Evolutionary conservation across 2,797 vertebrate genomes (phyloP).

Genomic region (Sebastes vulpes): DNA sequence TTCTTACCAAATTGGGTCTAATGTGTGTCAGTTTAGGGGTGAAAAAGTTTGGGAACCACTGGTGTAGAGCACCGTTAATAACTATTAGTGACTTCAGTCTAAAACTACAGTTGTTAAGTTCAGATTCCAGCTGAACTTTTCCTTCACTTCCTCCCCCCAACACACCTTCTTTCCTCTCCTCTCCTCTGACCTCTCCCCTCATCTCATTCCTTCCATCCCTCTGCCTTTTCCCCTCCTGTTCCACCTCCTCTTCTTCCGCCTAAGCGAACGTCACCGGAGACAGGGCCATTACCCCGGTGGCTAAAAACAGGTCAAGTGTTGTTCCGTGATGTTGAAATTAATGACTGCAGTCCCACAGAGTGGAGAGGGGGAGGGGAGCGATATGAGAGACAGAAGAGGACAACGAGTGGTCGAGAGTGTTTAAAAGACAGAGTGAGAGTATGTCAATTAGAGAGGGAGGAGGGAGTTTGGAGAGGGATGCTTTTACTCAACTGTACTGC

Average conservation of each 20-base stretch:
- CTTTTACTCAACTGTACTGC: conserved; percentile 14
- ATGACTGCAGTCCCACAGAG: conserved; percentile 49
- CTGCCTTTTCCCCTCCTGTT: not conserved
- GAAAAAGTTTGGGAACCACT: too few relatives aligned
- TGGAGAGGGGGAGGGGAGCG: not conserved
- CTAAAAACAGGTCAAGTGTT: conserved; percentile 71
- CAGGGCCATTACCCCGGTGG: conserved; percentile 27
- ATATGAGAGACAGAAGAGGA: conserved; percentile 23
- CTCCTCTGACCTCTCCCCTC: not conserved
- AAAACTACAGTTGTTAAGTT: not conserved
- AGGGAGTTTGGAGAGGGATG: conserved; percentile 30
- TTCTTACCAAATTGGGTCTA: too few relatives aligned
- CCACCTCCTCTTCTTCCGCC: conserved; percentile 23
- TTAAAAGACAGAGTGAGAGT: conserved; percentile 41
- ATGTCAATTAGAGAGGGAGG: conserved; percentile 12
- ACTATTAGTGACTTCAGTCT: not conserved
- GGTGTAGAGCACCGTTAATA: too few relatives aligned
- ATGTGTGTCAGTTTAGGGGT: too few relatives aligned
- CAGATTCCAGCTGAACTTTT: conserved; percentile 6
- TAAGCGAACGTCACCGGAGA: conserved; percentile 33
- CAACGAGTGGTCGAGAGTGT: conserved; percentile 26
- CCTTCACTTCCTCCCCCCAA: not conserved
- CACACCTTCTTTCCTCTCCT: not conserved
- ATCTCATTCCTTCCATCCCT: conserved; percentile 7
- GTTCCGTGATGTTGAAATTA: conserved; percentile 65